Evolutionary conservation across 1,140 invertebrate species (phyloP), one percentile per base, ranked within the genome.

Genomic region (Apis florea): DNA sequence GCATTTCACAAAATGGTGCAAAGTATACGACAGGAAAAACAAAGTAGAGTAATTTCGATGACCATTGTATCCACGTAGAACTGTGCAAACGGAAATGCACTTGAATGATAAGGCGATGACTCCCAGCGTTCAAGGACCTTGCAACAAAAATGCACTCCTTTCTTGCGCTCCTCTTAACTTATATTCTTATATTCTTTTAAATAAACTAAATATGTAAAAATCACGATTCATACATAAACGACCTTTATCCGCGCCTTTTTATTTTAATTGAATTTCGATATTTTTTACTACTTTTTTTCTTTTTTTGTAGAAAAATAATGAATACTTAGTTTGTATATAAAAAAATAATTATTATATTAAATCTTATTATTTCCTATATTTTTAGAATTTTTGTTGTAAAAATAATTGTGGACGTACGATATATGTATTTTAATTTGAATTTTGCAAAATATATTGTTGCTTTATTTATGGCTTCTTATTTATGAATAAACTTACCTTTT

Each of bases 401-500:
- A 24, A 9, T 24, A 67, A 13, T 17, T 31, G 1, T 67, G 2
- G 12, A 13, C 6, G n/a, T 49, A 49, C 31, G 31, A 19, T 24
- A 51, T 31, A 21, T 24, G 47, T 26, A 53, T n/a, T 78, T 78
- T 70, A 51, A 58, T 54, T 80, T 74, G 31, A 74, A 74, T 24
- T 58, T 66, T 58, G 53, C 19, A n/a, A 80, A 74, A 67, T 26
- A 49, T 56, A 26, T n/a, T 24, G 2, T 59, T 2, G 24, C 4
- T 73, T 74, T 24, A 63, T 31, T 64, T 67, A 15, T 67, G 53
- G 19, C 17, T 54, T 26, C 11, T 51, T 17, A 26, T 51, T 66
- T 49, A 10, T 11, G 5, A 67, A 81, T 75, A 81, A 81, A 81
- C 79, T 81, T 81, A 81, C 79, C 79, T 81, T 54, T 24, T n/a